A percentile compares a stretch with the other conserved stretches of the same genome.
Conservation (phyloP, 2,113 vertebrate species). For the Passer montanus region DNA sequence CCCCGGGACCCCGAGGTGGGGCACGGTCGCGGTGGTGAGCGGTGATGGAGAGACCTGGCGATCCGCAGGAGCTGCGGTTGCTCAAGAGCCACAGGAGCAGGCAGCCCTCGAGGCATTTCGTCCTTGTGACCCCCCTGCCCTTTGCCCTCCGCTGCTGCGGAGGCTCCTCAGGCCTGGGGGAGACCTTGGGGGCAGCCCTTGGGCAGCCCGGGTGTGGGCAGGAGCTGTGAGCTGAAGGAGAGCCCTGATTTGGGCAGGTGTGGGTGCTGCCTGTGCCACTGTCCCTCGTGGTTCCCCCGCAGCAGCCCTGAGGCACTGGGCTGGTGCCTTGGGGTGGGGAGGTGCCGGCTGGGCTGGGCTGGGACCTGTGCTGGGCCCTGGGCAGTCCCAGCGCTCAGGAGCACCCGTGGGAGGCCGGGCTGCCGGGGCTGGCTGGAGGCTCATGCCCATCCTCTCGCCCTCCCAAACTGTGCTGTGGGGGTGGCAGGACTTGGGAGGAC, state of each 20-base stretch:
- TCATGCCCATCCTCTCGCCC: accelerated
- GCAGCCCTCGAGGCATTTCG: accelerated
- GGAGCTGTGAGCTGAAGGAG: accelerated
- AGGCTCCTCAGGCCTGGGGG: neutral
- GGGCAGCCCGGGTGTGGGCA: neutral
- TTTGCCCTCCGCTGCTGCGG: accelerated
- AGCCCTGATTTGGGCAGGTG: neutral
- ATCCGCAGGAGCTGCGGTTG: neutral
- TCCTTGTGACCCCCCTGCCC: neutral
- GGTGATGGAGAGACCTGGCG: neutral
- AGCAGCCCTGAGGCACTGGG: no score
- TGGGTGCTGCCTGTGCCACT: neutral
- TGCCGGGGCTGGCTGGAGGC: accelerated
- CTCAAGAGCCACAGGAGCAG: neutral
- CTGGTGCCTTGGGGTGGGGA: no score
- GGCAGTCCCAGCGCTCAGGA: neutral
- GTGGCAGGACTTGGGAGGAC: neutral
- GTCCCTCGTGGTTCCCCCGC: accelerated
- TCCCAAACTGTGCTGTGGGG: neutral
- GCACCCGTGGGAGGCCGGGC: accelerated
- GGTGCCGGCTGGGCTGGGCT: neutral
- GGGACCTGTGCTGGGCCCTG: accelerated
- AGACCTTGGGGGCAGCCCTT: conserved; percentile 55
- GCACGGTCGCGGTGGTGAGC: neutral
- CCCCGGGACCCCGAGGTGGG: accelerated